phyloP scores from a whole-genome alignment of 2,888 invertebrate species.

The Pyrochroa serraticornis region DNA sequence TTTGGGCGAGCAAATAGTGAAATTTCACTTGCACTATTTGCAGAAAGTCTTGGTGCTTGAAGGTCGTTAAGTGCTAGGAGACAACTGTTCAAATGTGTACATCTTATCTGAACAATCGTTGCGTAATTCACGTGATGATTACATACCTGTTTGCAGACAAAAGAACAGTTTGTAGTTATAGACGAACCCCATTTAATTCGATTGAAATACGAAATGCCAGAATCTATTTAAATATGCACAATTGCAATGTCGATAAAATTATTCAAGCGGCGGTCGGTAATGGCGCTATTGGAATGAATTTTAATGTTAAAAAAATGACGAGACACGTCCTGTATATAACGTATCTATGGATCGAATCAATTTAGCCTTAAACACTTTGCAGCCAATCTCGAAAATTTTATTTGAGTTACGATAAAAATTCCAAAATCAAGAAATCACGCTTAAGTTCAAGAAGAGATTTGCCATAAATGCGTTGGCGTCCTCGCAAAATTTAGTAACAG shows the following conservation, averaged over 20 bases:
- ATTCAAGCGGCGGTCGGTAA: neutral
- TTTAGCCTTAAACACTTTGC: no score
- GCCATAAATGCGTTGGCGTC: no score
- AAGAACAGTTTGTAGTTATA: neutral
- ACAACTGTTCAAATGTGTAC: conserved; percentile 17
- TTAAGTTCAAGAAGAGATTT: no score
- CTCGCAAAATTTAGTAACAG: no score
- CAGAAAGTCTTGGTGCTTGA: conserved; percentile 5
- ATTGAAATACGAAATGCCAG: no score
- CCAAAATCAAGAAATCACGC: no score
- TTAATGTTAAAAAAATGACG: no score
- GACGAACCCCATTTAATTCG: no score
- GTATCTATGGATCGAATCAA: no score
- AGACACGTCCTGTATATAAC: no score
- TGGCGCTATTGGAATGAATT: neutral
- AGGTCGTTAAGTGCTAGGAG: conserved; percentile 23
- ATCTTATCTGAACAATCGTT: conserved; percentile 11
- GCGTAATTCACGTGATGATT: conserved; percentile 5
- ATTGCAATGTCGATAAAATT: conserved; percentile 2
- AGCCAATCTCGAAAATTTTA: no score
- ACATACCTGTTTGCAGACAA: neutral
- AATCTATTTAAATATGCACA: neutral
- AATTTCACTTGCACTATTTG: conserved; percentile 13
- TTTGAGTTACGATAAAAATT: no score
- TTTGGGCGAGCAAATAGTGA: conserved; percentile 1